phyloP scores from a whole-genome alignment of 2,113 vertebrate species.

The Chamaetylas fuelleborni region DNA sequence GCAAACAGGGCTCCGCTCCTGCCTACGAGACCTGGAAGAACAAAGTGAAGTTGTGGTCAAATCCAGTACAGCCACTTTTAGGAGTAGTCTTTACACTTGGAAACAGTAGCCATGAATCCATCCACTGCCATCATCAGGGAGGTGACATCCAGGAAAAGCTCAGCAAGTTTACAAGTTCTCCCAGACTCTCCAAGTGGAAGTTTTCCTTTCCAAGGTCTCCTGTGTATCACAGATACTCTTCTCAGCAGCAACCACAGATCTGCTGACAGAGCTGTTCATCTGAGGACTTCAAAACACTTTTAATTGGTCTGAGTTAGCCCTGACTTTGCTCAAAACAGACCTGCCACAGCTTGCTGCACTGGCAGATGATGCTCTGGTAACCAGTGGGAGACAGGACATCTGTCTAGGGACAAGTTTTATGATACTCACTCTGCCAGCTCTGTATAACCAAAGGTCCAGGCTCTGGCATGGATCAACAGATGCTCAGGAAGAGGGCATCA shows the following conservation, averaged over 20 bases:
- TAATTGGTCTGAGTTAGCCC: neutral
- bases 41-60: neutral
- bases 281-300: neutral
- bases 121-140: neutral
- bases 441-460: neutral
- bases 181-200: neutral
- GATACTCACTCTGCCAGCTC: neutral
- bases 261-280: neutral
- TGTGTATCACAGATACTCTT: neutral
- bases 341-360: neutral
- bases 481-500: neutral
- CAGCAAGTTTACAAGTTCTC: neutral
- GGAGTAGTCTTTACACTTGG: neutral
- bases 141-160: neutral
- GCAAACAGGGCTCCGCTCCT: neutral
- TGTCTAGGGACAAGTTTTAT: neutral
- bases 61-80: neutral
- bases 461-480: neutral
- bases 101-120: fast-evolving
- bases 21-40: neutral
- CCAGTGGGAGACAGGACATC: neutral
- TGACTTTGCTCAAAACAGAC: neutral
- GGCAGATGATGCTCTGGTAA: neutral
- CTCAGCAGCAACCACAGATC: neutral
- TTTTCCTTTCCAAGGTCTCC: neutral